Percentiles rank a stretch among this genome's conserved stretches.
These are phyloP conservation scores for Erpornis zantholeuca DNA, from an alignment of 2,113 vertebrate species.

Conservation along the genomic window DNA sequence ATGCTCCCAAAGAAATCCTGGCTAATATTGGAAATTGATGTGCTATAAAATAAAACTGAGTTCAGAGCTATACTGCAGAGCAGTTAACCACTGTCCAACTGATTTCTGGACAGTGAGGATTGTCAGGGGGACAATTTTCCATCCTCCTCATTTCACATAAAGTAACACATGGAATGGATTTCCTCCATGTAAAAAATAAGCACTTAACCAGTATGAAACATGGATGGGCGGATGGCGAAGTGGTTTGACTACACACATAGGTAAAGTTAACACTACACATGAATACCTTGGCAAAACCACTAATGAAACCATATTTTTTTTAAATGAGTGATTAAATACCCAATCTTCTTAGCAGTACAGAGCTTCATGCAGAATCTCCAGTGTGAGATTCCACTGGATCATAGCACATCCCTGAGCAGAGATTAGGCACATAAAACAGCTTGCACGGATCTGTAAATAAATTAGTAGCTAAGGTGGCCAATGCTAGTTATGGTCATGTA, in stretches of 20 bases:
- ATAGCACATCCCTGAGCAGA: neutral
- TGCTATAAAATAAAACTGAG: neutral
- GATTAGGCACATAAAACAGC: neutral
- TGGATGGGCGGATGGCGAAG: neutral
- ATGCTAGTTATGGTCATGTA: neutral
- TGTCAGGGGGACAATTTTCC: neutral
- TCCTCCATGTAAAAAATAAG: neutral
- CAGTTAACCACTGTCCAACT: neutral
- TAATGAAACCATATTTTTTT: neutral
- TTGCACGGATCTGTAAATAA: neutral
- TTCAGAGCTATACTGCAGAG: neutral
- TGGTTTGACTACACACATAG: neutral
- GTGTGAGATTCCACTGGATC: neutral
- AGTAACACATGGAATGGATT: neutral
- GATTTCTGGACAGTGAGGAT: neutral
- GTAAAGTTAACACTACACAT: neutral
- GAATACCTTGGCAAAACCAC: neutral
- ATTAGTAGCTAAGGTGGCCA: neutral
- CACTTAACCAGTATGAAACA: neutral
- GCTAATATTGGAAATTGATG: neutral
- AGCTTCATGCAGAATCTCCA: neutral
- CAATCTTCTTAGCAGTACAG: neutral
- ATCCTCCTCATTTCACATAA: neutral
- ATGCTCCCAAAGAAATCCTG: neutral
- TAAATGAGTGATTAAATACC: neutral